Evolutionary conservation across 2,797 vertebrate species (phyloP).

Genomic region (Bryconaethiops microstoma): DNA sequence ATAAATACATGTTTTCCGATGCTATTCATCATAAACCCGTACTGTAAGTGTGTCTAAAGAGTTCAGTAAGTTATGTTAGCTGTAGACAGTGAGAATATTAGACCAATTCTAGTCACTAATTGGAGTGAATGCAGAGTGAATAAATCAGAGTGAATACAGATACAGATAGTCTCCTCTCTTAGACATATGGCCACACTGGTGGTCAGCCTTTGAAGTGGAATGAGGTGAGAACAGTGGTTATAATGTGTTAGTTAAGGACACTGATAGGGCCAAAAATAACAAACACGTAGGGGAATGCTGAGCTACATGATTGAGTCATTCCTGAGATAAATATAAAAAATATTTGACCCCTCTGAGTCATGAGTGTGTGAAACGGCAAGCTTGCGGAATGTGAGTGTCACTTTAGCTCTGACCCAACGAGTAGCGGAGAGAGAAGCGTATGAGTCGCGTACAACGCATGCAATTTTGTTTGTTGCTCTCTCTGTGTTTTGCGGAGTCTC

Average conservation of each 20-base stretch:
- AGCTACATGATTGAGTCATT: constrained; percentile 16
- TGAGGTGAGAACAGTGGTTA: background rate
- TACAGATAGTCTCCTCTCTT: background rate
- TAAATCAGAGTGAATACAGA: background rate
- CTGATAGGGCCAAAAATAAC: constrained; percentile 15
- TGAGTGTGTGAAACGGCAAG: constrained; percentile 43
- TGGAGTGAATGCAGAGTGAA: background rate
- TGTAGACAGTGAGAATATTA: background rate
- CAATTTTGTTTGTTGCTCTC: constrained; percentile 57
- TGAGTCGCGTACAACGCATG: constrained; percentile 14
- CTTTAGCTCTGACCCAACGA: constrained; percentile 19
- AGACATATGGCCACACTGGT: background rate
- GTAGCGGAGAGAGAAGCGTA: constrained; percentile 34
- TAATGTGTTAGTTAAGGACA: background rate
- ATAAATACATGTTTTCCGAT: no score
- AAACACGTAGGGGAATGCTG: constrained; percentile 18
- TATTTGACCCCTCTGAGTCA: constrained; percentile 29
- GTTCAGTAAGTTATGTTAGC: no score
- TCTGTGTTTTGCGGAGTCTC: constrained; percentile 48
- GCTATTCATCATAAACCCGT: no score
- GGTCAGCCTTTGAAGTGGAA: background rate
- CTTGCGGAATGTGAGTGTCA: constrained; percentile 46
- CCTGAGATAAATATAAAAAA: constrained; percentile 34
- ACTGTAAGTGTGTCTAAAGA: no score
- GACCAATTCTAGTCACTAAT: background rate